Conservation (phyloP, 2,797 vertebrate species). For the Champsocephalus esox region DNA sequence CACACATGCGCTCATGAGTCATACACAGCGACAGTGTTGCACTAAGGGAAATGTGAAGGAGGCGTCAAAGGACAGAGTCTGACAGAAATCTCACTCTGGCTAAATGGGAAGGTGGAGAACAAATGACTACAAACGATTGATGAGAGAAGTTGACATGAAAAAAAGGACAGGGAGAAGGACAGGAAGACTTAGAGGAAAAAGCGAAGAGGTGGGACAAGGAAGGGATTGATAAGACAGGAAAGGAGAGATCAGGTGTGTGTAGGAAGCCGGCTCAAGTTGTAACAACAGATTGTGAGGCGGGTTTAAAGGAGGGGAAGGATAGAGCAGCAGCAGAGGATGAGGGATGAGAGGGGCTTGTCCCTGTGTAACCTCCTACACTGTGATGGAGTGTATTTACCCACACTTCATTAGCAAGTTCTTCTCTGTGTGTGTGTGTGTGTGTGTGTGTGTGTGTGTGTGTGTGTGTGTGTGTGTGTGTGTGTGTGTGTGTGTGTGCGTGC, state of each 20-base stretch:
- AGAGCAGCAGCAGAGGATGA: slow-evolving; percentile 54
- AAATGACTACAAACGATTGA: slow-evolving; percentile 7
- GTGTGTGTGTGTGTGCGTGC: neutral
- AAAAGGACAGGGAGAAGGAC: slow-evolving; percentile 5
- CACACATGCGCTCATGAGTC: slow-evolving; percentile 20
- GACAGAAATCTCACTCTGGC: slow-evolving; percentile 31
- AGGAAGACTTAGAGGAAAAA: slow-evolving; percentile 2
- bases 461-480: slow-evolving; percentile 8
- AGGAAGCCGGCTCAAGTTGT: slow-evolving; percentile 39
- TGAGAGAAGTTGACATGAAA: neutral
- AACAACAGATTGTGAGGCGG: slow-evolving; percentile 55
- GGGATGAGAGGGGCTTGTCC: slow-evolving; percentile 56
- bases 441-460: slow-evolving; percentile 20
- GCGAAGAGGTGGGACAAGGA: neutral
- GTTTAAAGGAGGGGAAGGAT: slow-evolving; percentile 40
- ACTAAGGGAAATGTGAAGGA: slow-evolving; percentile 15
- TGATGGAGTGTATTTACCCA: slow-evolving; percentile 64
- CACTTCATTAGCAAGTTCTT: slow-evolving; percentile 54
- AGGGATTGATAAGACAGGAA: slow-evolving; percentile 8
- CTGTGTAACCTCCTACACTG: slow-evolving; percentile 49
- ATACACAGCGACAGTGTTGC: neutral
- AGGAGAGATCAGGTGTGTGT: slow-evolving; percentile 36
- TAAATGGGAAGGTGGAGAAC: slow-evolving; percentile 23
- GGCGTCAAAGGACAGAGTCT: slow-evolving; percentile 19
- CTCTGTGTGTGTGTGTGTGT: neutral